Base-by-base conservation (phyloP, 2,888 invertebrate species). In the Vannuccia rotundouncinata region DNA sequence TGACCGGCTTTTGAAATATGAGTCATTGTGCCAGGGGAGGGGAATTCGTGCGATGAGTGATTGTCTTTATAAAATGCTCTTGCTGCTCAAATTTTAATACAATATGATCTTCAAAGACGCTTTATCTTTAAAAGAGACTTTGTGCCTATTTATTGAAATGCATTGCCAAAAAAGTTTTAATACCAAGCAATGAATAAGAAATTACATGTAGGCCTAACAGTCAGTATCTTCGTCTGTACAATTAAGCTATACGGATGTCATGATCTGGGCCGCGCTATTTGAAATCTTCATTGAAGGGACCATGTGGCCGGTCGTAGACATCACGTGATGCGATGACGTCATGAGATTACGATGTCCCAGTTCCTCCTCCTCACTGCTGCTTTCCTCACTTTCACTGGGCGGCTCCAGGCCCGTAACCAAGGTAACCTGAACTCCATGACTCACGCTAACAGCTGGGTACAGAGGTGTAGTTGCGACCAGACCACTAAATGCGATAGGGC, bases 361-460 rank as follows among this genome's bases (percentile, higher is more conserved):
- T 1, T 29, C 31, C 5, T 29, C 45, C 29, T 78, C 78, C 2
- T 78, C 78, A 31, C 81, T 81, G 25, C 74, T 74, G 66, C 81
- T 81, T 28, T 81, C 80, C 29, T 78, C 80, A 22, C 75, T 74
- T 74, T 81, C 82, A 30, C 75, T 79, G 25, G 97, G 98, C 77
- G 95, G 93, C 86, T 94, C 92, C 79, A 98, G 90, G 2, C 95
- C 96, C 0, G 97, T 94, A 89, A 95, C 94, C 80, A 99, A 90
- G 5, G 95, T 95, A 29, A 98, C 92, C 75, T 94, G 93, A 17
- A 97, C 95, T 82, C 96, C 96, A 79, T 96, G 92, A 90, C 97
- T 98, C 83, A 99, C 91, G 85, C 96, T 96, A 83, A 98, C 93
- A 0, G 98, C 98, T n/a, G 98, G 98, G 90, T 96, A 98, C 90